Percentiles rank a stretch among this genome's conserved stretches.
Evolutionary conservation across 2,797 vertebrate species (phyloP).

Genomic region (Podargus strigoides): DNA sequence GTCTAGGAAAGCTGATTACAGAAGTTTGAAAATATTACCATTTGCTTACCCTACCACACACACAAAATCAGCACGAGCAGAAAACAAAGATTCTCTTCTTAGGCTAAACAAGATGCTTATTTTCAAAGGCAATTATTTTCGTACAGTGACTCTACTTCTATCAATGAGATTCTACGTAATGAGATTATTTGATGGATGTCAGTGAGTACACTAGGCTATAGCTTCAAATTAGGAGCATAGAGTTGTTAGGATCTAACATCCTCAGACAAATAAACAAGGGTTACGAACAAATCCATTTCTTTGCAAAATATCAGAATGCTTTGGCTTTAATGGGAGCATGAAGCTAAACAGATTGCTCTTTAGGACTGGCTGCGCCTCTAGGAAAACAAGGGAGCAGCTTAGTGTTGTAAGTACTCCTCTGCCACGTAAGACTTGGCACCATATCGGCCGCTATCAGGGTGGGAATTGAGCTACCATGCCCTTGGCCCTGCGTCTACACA

Average conservation of each 20-base stretch:
- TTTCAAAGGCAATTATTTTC: background rate
- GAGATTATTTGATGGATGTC: background rate
- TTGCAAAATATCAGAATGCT: background rate
- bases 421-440: rapidly evolving
- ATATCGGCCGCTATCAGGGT: background rate
- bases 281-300: background rate
- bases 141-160: background rate
- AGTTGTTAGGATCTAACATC: background rate
- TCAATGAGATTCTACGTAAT: background rate
- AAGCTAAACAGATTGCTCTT: background rate
- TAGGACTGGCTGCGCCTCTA: background rate
- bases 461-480: background rate
- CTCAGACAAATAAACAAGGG: background rate
- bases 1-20: background rate
- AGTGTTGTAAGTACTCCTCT: background rate
- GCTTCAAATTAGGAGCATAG: background rate
- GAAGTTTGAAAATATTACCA: background rate
- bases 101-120: background rate
- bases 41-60: background rate
- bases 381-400: background rate
- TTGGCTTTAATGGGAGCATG: background rate
- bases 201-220: background rate
- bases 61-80: background rate
- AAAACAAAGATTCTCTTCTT: background rate
- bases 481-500: background rate